A percentile compares a stretch with the other conserved stretches of the same genome.
Conservation (phyloP, 2,888 invertebrate genomes). For the Archips xylosteana region DNA sequence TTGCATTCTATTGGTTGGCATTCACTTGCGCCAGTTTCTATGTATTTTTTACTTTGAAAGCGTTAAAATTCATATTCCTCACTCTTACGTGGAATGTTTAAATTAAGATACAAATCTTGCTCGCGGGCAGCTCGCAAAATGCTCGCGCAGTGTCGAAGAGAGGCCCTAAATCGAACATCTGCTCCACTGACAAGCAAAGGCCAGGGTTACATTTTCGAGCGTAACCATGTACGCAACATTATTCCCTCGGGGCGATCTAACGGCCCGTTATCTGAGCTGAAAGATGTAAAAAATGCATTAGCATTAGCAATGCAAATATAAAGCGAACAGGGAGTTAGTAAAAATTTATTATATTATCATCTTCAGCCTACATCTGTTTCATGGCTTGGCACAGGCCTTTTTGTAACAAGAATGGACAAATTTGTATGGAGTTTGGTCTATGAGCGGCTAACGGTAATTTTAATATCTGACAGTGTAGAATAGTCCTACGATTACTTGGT, state of each 20-base stretch:
- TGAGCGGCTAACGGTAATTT: no score
- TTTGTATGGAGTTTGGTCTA: no score
- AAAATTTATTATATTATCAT: slow-evolving; percentile 3
- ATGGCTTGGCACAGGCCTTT: neutral
- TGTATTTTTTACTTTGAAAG: no score
- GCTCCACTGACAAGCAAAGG: neutral
- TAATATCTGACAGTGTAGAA: no score
- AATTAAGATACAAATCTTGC: neutral
- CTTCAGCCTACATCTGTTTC: neutral
- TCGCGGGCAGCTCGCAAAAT: neutral
- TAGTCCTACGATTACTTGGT: no score
- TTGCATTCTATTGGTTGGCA: neutral
- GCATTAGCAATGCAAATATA: neutral
- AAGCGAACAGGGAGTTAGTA: neutral
- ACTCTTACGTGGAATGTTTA: neutral
- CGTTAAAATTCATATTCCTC: no score
- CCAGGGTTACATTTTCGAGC: neutral
- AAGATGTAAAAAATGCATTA: slow-evolving; percentile 4
- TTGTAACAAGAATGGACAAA: neutral
- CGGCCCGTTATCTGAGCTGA: neutral
- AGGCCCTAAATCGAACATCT: neutral
- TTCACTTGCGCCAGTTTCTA: no score
- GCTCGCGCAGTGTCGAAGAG: slow-evolving; percentile 1
- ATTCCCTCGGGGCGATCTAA: slow-evolving; percentile 1
- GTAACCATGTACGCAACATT: neutral